Conservation (phyloP, 2,113 vertebrate genomes). For the Triplophysa dalaica region DNA sequence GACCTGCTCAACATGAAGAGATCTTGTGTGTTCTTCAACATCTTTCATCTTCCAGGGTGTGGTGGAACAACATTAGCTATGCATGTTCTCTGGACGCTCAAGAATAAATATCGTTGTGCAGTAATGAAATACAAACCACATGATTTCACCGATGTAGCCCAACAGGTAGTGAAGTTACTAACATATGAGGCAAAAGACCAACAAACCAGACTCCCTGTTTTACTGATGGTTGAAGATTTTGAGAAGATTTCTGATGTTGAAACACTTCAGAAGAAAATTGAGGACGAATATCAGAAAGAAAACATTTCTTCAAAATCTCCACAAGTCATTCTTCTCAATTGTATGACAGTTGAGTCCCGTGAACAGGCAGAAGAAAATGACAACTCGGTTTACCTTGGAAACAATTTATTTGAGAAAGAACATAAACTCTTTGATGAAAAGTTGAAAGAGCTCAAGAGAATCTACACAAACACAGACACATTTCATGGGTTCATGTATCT, state of each 20-base stretch:
- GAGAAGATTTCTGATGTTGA: slow-evolving; percentile 74
- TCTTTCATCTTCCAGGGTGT: slow-evolving; percentile 75
- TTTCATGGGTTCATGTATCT: slow-evolving; percentile 89
- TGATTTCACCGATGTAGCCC: slow-evolving; percentile 67
- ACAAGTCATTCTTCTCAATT: slow-evolving; percentile 81
- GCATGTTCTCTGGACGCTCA: slow-evolving; percentile 78
- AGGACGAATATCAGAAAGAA: slow-evolving; percentile 63
- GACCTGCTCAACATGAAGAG: too few species aligned
- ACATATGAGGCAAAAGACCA: slow-evolving; percentile 61
- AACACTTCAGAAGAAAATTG: slow-evolving; percentile 72
- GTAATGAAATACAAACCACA: slow-evolving; percentile 70
- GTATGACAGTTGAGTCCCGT: slow-evolving; percentile 75
- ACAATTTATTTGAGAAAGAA: slow-evolving; percentile 73
- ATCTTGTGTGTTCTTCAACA: too few species aligned
- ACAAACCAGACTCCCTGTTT: slow-evolving; percentile 68
- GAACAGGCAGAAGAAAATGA: slow-evolving; percentile 37
- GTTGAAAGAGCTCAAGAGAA: slow-evolving; percentile 75
- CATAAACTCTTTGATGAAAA: slow-evolving; percentile 76
- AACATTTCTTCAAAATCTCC: slow-evolving; percentile 64
- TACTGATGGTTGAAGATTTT: slow-evolving; percentile 83
- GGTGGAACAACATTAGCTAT: slow-evolving; percentile 82
- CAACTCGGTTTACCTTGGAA: slow-evolving; percentile 60
- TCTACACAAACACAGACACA: slow-evolving; percentile 71
- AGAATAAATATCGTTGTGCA: slow-evolving; percentile 57
- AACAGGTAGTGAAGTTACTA: slow-evolving; percentile 73